These are phyloP conservation scores for Argya squamiceps DNA, from an alignment of 2,797 vertebrate genomes.

Conservation along the genomic window DNA sequence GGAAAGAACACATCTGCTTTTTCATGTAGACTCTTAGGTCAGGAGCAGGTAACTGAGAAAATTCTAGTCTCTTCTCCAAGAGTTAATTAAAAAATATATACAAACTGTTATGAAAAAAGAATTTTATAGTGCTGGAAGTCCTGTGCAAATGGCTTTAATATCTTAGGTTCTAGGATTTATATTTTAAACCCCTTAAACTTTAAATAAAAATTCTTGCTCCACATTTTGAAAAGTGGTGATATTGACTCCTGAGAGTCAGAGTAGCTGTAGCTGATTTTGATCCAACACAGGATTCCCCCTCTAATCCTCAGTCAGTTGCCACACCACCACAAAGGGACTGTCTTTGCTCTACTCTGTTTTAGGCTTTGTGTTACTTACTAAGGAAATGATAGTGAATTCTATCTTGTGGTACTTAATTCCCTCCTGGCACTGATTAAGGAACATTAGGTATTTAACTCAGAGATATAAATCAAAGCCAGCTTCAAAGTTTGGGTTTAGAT, in stretches of 20 bases:
- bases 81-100: background rate
- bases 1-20: background rate
- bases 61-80: background rate
- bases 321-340: background rate
- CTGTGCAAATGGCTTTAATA: background rate
- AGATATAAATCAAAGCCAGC: background rate
- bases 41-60: background rate
- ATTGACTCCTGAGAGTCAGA: background rate
- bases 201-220: background rate
- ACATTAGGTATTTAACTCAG: background rate
- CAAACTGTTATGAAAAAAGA: background rate
- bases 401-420: background rate
- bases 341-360: background rate
- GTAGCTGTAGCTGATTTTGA: background rate
- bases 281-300: background rate
- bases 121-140: background rate
- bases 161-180: background rate
- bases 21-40: background rate
- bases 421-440: background rate
- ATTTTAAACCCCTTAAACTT: background rate
- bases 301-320: background rate
- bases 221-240: background rate
- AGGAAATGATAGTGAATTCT: background rate
- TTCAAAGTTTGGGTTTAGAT: background rate
- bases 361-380: background rate